Percentiles rank a stretch among this genome's conserved stretches.
phyloP scores from a whole-genome alignment of 2,888 invertebrate genomes.

The Parnassius orleans region DNA sequence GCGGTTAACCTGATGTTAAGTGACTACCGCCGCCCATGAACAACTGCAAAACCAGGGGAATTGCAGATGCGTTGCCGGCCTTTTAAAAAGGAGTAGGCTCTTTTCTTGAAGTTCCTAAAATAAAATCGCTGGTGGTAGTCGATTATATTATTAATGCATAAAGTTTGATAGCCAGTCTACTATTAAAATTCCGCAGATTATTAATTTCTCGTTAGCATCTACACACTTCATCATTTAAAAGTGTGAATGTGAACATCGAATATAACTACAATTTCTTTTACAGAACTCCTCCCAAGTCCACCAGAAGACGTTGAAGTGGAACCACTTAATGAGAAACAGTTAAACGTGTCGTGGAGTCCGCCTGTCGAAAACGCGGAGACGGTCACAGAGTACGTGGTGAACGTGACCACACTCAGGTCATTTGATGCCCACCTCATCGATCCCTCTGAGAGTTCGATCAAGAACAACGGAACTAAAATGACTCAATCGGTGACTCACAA shows the following conservation, averaged over 20 bases:
- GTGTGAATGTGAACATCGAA: not conserved
- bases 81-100: too few species aligned
- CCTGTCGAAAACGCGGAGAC: slow-evolving; percentile 84
- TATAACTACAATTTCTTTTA: slow-evolving; percentile 29
- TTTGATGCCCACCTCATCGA: slow-evolving; percentile 83
- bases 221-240: not conserved
- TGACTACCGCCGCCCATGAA: too few species aligned
- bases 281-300: slow-evolving; percentile 88
- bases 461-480: slow-evolving; percentile 48
- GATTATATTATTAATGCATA: too few species aligned
- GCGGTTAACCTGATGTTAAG: too few species aligned
- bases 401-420: slow-evolving; percentile 85
- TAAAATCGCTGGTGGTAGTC: too few species aligned
- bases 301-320: slow-evolving; percentile 88
- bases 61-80: too few species aligned
- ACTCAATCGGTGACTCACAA: slow-evolving; percentile 65
- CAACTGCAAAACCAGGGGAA: too few species aligned
- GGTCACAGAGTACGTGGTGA: slow-evolving; percentile 85
- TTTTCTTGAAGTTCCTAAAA: too few species aligned
- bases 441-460: slow-evolving; percentile 64
- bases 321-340: slow-evolving; percentile 85
- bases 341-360: slow-evolving; percentile 86
- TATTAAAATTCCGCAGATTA: too few species aligned
- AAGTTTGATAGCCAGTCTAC: too few species aligned
- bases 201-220: too few species aligned